These are phyloP conservation scores for Morone saxatilis DNA, from an alignment of 2,113 vertebrate genomes.

Conservation along the genomic window DNA sequence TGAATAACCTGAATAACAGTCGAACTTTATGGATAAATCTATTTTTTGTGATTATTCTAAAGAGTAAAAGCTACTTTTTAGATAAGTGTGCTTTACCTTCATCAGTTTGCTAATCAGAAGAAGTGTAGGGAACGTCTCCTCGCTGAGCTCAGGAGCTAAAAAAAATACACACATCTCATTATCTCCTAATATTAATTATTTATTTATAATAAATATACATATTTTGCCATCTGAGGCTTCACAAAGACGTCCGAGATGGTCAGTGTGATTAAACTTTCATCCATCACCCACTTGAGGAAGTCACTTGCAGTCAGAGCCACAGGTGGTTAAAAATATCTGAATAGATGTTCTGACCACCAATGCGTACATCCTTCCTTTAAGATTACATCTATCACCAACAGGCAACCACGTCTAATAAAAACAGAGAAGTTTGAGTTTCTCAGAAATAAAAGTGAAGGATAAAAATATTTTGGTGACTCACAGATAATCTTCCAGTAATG, in stretches of 20 bases:
- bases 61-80: neutral
- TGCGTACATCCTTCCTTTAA: neutral
- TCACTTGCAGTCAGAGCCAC: neutral
- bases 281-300: neutral
- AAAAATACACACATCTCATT: slow-evolving; percentile 1
- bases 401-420: neutral
- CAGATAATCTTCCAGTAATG: slow-evolving; percentile 93
- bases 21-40: neutral
- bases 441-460: neutral
- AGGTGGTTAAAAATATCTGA: neutral
- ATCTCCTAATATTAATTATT: neutral
- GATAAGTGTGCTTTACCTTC: slow-evolving; percentile 87
- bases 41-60: neutral
- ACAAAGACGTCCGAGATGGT: neutral
- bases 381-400: neutral
- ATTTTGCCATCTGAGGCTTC: neutral
- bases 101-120: slow-evolving; percentile 95
- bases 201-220: neutral
- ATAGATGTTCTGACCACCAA: no score
- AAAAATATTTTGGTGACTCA: slow-evolving; percentile 73
- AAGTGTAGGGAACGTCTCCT: slow-evolving; percentile 93
- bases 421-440: neutral
- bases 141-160: slow-evolving; percentile 92
- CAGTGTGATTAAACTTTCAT: neutral
- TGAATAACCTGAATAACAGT: neutral